Base-by-base conservation (phyloP, 2,113 vertebrate species). In the Bolborhynchus lineola region DNA sequence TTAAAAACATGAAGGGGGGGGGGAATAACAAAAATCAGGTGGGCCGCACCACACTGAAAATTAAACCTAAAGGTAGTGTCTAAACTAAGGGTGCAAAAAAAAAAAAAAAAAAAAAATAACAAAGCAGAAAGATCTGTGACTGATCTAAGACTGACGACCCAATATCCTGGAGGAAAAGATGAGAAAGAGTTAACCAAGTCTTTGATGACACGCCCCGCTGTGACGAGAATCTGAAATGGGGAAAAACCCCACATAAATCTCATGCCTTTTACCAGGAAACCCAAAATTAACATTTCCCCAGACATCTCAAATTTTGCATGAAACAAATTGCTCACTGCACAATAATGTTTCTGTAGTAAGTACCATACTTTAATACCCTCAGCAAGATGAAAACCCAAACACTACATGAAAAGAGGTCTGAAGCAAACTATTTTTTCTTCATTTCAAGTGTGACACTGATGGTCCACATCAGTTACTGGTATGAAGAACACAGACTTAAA, bases 231-330 rank as follows among this genome's bases (percentile, higher is more conserved):
- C 28, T 65, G 53, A 92, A 88, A 74, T 14, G 15, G 46, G 33
- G 55, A 33, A 74, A 88, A 82, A 82, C 80, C 2, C 2, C 33
- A 33, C 46, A 57, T 57, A 44, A 49, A 88, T 92, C 29, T 42
- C 31, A 53, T 46, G 55, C 12, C 16, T 83, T 80, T 65, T 74
- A 46, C 31, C 33, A 92, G 19, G 42, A 94, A 94, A 86, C 16
- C 16, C 13, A 69, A 88, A 94, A 90, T 83, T 93, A 86, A 62
- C 71, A 65, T 77, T 93, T 80, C 46, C 55, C 72, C 50, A 86
- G 85, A 69, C 68, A 83, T 50, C 35, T 90, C 64, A 88, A 70
- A 90, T 88, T 92, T 93, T 94, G 64, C 60, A 74, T 65, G 71
- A 90, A 95, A 65, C 21, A 65, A 93, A 93, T 62, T 82, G 41